Evolutionary conservation across 1,140 invertebrate genomes (phyloP), one percentile per base, ranked within the genome.

Genomic region (Brachystomella parvula): DNA sequence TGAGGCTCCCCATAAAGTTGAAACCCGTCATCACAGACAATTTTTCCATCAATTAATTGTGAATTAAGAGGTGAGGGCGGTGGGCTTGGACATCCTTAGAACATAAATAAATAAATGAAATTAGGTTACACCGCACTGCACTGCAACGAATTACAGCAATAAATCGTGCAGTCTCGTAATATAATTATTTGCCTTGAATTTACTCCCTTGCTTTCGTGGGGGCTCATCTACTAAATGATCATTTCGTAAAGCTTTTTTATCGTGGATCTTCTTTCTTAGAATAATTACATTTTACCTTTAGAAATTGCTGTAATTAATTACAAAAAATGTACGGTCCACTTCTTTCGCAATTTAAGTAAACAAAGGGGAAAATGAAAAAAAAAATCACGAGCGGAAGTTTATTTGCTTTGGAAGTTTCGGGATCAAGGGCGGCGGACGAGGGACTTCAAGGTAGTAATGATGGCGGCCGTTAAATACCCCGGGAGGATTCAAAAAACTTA

Each of bases 21-120:
- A 21, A 24, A 57, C 53, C 53, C 53, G 6, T 57, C 53, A 29
- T 57, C 53, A 57, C 53, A 57, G 53, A 57, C 53, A 24, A 57
- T 57, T 21, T 21, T 29, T 24, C 53, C 53, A 21, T 57, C 53
- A 21, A 57, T 29, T 29, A 57, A 21, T 29, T 57, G n/a, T 9
- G 53, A 57, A 29, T 57, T 21, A 24, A 57, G 53, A 6, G 53
- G 53, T 21, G n/a, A 24, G 6, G 53, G n/a, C 60, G 67, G 33
- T 33, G 44, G 1, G 63, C 19, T 39, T 39, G 35, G 35, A 39
- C 35, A 39, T 39, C 35, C 35, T 39, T 6, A n/a, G 19, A 39
- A 39, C 35, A 39, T 9, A 6, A 39, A 39, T 39, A 19, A 19
- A 39, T 6, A 9, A 39, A 9, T 19, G 6, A 39, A 39, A 39